A percentile compares a stretch with the other conserved stretches of the same genome.
phyloP scores from a whole-genome alignment of 2,113 vertebrate species.

The Otolemur garnettii region DNA sequence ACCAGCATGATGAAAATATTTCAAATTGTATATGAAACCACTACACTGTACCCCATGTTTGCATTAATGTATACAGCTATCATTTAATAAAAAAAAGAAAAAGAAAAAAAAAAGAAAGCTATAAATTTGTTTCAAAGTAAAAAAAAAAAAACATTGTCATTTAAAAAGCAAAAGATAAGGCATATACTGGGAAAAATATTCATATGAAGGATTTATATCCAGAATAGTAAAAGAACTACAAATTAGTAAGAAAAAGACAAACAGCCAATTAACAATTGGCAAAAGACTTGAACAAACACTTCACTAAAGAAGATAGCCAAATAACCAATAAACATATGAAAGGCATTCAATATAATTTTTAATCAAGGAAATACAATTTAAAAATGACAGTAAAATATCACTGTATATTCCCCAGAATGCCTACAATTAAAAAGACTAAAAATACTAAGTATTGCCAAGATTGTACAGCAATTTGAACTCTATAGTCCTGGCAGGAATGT shows the following conservation, averaged over 20 bases:
- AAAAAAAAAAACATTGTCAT: constrained; percentile 22
- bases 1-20: no score
- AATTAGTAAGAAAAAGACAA: constrained; percentile 55
- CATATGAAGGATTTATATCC: constrained; percentile 41
- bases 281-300: constrained; percentile 41
- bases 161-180: constrained; percentile 41
- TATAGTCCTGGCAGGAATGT: background rate
- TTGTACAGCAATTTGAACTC: constrained; percentile 50
- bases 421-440: constrained; percentile 31
- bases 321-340: constrained; percentile 32
- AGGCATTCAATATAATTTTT: constrained; percentile 39
- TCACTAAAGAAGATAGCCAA: constrained; percentile 42
- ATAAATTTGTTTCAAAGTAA: background rate
- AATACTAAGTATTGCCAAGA: constrained; percentile 7
- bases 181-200: constrained; percentile 1
- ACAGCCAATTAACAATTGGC: constrained; percentile 49
- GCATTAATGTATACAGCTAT: no score
- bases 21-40: no score
- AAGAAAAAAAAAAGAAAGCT: no score
- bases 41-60: no score
- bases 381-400: constrained; percentile 58
- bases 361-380: constrained; percentile 52
- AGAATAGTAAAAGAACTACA: constrained; percentile 61
- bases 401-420: background rate
- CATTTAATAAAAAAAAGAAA: no score